Evolutionary conservation across 2,888 invertebrate genomes (phyloP), one percentile per base, ranked within the genome.

Genomic region (Conchocele bisecta): DNA sequence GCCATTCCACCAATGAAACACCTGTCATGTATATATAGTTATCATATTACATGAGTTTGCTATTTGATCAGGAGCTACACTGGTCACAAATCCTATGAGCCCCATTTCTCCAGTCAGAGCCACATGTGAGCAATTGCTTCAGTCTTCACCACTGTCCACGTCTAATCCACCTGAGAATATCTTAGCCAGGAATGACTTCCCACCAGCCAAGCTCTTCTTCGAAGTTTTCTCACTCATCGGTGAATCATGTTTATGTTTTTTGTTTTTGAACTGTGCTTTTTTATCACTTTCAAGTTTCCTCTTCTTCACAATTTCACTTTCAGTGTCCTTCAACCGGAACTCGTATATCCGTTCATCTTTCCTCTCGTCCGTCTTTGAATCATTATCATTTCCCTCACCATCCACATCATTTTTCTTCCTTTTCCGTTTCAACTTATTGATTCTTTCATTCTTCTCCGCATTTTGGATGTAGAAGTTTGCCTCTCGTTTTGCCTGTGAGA

Each of bases 401-500:
- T 41, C 26, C 24, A 29, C 50, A 33, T 73, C 69, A 11, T 57
- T 51, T 41, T 77, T 73, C 26, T 68, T 59, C 42, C 75, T 81
- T 59, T 80, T 72, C 61, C 63, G 54, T 20, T 59, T 65, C 48
- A 58, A 64, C 33, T 75, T 82, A 83, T 66, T 87, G 82, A 60
- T 87, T 88, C 54, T 87, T 71, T 72, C 77, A 78, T 71, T 84
- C 59, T 94, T 95, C 82, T 96, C 96, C 22, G 97, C 93, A 78
- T 86, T 90, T 63, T 94, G 93, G 70, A 96, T 95, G 92, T 97
- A 96, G 92, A 95, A 96, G 75, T 95, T 95, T 0, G 96, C 95
- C 90, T 98, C 97, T 0, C 84, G 70, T 91, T 95, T 95, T 0
- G 97, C 98, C 88, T 97, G 96, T 15, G 96, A 94, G 63, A 98